Evolutionary conservation across 2,113 vertebrate genomes (phyloP).

Genomic region (Kryptolebias marmoratus): DNA sequence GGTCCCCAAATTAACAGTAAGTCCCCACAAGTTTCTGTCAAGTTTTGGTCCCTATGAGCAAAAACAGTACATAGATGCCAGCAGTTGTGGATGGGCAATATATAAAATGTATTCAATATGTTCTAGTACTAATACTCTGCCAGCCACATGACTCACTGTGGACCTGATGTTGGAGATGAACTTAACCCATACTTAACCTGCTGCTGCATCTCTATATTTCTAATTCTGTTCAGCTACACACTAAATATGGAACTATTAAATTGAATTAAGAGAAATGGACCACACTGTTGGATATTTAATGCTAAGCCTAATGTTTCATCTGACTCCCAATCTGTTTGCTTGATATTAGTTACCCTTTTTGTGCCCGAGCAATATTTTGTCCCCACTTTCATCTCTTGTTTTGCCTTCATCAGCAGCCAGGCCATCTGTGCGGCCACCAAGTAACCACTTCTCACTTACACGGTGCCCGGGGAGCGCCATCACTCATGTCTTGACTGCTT

Average conservation of each 20-base stretch:
- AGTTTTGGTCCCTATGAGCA: no score
- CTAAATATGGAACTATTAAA: neutral
- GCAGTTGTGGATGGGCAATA: no score
- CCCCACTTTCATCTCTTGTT: constrained; percentile 7
- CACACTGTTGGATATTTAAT: constrained; percentile 16
- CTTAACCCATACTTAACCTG: neutral
- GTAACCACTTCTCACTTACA: constrained; percentile 58
- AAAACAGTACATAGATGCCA: no score
- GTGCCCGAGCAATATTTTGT: constrained; percentile 24
- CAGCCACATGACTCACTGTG: no score
- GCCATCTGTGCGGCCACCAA: constrained; percentile 60
- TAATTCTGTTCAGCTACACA: neutral
- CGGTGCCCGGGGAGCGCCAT: constrained; percentile 26
- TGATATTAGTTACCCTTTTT: constrained; percentile 56
- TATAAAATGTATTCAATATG: no score
- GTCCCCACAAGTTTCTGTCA: no score
- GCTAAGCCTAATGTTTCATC: neutral
- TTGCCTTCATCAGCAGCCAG: constrained; percentile 22
- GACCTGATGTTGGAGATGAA: no score
- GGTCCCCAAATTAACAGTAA: no score
- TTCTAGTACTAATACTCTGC: no score
- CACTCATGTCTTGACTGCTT: constrained; percentile 39
- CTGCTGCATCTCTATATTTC: neutral
- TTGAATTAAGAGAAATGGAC: neutral
- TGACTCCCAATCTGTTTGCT: constrained; percentile 53